Percentiles rank a stretch among this genome's conserved stretches.
Conservation (phyloP, 2,797 vertebrate species). For the Lemur catta region DNA sequence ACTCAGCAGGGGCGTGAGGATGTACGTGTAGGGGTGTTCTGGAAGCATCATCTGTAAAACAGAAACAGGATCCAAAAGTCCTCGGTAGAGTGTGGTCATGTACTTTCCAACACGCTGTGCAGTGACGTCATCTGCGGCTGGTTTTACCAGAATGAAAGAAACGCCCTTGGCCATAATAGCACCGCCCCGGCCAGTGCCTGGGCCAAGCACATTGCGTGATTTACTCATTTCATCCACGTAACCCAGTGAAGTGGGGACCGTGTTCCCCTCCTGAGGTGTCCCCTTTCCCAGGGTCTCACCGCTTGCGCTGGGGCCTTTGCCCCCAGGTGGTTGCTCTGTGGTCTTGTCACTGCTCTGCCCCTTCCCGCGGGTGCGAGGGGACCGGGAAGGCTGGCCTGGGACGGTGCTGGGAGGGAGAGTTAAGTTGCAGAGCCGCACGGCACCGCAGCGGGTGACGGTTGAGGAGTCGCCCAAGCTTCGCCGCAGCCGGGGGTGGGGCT, state of each 20-base stretch:
- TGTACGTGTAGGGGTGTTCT: neutral
- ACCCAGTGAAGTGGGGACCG: neutral
- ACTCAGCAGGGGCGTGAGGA: neutral
- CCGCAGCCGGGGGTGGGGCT: no score
- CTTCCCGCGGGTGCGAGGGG: neutral
- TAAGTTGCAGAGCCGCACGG: neutral
- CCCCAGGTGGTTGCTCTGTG: neutral
- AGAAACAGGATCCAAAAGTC: no score
- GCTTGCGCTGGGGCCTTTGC: neutral
- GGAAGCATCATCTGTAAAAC: no score
- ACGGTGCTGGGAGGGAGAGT: neutral
- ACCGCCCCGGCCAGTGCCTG: neutral
- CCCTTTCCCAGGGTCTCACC: neutral
- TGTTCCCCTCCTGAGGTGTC: neutral
- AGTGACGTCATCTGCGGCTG: neutral
- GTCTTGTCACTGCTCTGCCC: neutral
- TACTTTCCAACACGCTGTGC: neutral
- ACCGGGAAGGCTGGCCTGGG: neutral
- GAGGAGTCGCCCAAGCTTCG: neutral
- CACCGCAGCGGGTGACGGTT: neutral
- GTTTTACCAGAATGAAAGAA: neutral
- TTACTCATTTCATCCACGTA: neutral
- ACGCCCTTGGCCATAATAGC: neutral
- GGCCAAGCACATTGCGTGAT: neutral
- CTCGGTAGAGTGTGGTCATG: rapidly evolving